phyloP scores from a whole-genome alignment of 2,888 invertebrate species.

The Spilarctia lutea region DNA sequence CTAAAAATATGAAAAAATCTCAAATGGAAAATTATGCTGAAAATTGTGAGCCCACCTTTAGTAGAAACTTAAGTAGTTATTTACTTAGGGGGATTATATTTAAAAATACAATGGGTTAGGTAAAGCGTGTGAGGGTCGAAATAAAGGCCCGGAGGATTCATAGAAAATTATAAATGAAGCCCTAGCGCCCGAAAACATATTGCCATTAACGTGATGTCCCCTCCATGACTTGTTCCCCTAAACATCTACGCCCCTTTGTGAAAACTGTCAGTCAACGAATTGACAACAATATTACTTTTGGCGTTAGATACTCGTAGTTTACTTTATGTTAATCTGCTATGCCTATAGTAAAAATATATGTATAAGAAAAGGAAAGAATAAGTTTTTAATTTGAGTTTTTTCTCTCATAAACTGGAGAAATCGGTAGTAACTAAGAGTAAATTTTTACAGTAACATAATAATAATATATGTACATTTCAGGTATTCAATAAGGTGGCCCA shows the following conservation, averaged over 20 bases:
- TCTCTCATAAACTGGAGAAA: too few species aligned
- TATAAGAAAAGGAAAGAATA: too few species aligned
- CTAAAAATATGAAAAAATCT: background rate
- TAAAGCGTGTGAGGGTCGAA: background rate
- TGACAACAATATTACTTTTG: constrained; percentile 47
- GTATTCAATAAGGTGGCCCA: too few species aligned
- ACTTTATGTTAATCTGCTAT: background rate
- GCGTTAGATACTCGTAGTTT: constrained; percentile 2
- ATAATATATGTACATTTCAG: too few species aligned
- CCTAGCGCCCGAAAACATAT: constrained; percentile 24
- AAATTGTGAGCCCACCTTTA: background rate
- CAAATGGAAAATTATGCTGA: background rate
- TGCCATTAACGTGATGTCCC: constrained; percentile 62
- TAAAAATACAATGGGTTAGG: constrained; percentile 2
- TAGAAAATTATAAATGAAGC: constrained; percentile 22
- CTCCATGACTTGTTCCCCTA: constrained; percentile 56
- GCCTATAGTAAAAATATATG: too few species aligned
- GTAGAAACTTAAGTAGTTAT: background rate
- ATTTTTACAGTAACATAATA: too few species aligned
- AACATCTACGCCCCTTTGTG: constrained; percentile 62
- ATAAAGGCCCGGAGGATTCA: background rate
- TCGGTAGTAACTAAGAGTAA: too few species aligned
- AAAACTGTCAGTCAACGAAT: constrained; percentile 65
- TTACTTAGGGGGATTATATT: background rate
- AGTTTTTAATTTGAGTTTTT: too few species aligned